Percentiles rank a stretch among this genome's conserved stretches.
phyloP scores from a whole-genome alignment of 2,113 vertebrate genomes.

The Sander vitreus region DNA sequence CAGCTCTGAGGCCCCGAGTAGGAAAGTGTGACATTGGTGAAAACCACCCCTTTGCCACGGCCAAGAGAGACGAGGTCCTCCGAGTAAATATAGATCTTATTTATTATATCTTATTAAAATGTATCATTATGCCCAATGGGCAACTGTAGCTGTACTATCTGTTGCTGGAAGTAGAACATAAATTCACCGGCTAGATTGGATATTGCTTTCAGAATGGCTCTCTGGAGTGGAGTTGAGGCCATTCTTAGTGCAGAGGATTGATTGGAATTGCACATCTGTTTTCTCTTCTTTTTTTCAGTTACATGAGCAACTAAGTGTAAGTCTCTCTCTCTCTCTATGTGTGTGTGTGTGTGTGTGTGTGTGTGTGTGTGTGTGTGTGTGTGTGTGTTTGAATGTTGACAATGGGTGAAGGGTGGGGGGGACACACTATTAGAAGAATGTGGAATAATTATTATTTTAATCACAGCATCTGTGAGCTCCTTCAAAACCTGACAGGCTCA shows the following conservation, averaged over 20 bases:
- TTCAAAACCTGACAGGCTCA: conserved; percentile 45
- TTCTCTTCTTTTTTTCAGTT: conserved; percentile 33
- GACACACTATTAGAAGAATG: not conserved
- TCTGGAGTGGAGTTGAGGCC: conserved; percentile 37
- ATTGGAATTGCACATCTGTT: conserved; percentile 45
- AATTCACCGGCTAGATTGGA: conserved; percentile 59
- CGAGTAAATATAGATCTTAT: conserved; percentile 45
- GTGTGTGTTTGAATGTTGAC: not conserved
- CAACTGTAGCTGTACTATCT: conserved; percentile 34
- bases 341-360: not conserved
- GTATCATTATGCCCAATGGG: conserved; percentile 53
- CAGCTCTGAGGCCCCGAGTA: conserved; percentile 17
- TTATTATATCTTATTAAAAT: conserved; percentile 73
- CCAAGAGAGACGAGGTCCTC: conserved; percentile 27
- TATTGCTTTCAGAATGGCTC: conserved; percentile 55
- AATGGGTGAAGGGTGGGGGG: not conserved
- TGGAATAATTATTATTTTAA: conserved; percentile 67
- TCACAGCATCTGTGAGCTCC: conserved; percentile 43
- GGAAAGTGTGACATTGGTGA: conserved; percentile 47
- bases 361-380: too few relatives aligned
- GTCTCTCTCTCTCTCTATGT: too few relatives aligned
- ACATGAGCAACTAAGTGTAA: not conserved
- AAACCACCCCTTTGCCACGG: conserved; percentile 39
- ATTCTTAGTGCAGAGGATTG: conserved; percentile 36
- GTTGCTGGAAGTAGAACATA: conserved; percentile 52